phyloP scores from a whole-genome alignment of 2,888 invertebrate species.

The Malthinus flaveolus region DNA sequence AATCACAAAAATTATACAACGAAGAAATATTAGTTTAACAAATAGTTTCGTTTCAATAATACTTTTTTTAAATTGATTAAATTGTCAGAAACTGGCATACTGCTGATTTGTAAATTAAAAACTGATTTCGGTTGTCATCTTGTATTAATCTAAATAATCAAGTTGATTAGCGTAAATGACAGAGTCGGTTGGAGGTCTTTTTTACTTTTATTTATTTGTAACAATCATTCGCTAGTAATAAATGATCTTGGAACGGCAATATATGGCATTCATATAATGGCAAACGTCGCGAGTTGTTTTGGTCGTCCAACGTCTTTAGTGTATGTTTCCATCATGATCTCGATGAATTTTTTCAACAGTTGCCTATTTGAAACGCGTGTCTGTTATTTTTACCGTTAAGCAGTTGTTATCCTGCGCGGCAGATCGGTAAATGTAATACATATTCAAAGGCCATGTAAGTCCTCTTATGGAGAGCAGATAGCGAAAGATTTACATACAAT shows the following conservation, averaged over 20 bases:
- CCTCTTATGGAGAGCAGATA: slow-evolving; percentile 32
- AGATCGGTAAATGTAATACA: slow-evolving; percentile 38
- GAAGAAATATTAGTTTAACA: too few species aligned
- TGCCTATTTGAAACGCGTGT: slow-evolving; percentile 25
- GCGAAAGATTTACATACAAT: slow-evolving; percentile 32
- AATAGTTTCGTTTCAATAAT: too few species aligned
- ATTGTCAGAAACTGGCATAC: neutral
- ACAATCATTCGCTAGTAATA: neutral
- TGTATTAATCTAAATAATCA: neutral
- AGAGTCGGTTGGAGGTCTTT: neutral
- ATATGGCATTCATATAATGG: neutral
- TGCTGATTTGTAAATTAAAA: neutral
- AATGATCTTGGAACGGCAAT: too few species aligned
- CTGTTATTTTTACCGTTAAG: slow-evolving; percentile 30
- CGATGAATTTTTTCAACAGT: slow-evolving; percentile 15
- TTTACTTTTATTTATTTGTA: neutral
- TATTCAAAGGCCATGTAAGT: slow-evolving; percentile 35
- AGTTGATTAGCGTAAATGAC: neutral
- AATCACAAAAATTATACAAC: too few species aligned
- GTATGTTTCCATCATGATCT: slow-evolving; percentile 4
- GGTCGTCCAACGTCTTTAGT: neutral
- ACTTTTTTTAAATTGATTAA: too few species aligned
- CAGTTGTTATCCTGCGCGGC: slow-evolving; percentile 30
- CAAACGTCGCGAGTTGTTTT: neutral
- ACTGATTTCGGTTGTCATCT: too few species aligned